Evolutionary conservation across 2,113 vertebrate genomes (phyloP), one percentile per base, ranked within the genome.

Genomic region (Cyphomyrus plagiostoma): DNA sequence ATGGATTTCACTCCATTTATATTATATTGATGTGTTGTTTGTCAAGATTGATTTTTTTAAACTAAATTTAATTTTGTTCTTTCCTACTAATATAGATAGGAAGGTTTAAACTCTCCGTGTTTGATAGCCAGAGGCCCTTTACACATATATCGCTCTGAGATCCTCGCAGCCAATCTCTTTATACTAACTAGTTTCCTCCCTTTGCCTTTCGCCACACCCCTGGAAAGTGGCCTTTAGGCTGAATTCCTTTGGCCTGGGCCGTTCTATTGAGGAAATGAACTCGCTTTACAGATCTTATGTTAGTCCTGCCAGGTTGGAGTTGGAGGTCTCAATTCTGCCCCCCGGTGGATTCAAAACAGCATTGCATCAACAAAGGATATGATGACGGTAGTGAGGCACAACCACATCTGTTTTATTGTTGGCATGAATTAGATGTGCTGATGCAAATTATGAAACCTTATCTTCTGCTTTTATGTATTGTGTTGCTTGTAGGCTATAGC

Each of bases 31-130:
- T 85, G 19, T 52, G 88, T 53, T 48, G 19, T 80, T 89, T 80
- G 48, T 19, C 46, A 77, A 77, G 42, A 53, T 74, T 89, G 30
- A 21, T 52, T 80, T 80, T 58, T 62, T 58, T 52, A 17, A 49
- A 52, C 84, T 74, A 77, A 30, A 50, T 77, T 49, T 89, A 35
- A 52, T 49, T 80, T 89, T 48, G 88, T 49, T 80, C 50, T 89
- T 30, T 42, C 70, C 49, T 42, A 49, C 13, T 11, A 50, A 26
- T 45, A 42, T 7, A 53, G 70, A 35, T 52, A 30, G 88, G 8
- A 42, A 30, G n/a, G n/a, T 23, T 45, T 80, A 56, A n/a, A 74
- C 45, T 88, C 4, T 46, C 62, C 3, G 45, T 48, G 8, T 70
- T n/a, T 49, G 87, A 62, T 66, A 48, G 45, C 66, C 30, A 46